A percentile compares a stretch with the other conserved stretches of the same genome.
phyloP scores from a whole-genome alignment of 2,113 vertebrate species.

The Talpa occidentalis region DNA sequence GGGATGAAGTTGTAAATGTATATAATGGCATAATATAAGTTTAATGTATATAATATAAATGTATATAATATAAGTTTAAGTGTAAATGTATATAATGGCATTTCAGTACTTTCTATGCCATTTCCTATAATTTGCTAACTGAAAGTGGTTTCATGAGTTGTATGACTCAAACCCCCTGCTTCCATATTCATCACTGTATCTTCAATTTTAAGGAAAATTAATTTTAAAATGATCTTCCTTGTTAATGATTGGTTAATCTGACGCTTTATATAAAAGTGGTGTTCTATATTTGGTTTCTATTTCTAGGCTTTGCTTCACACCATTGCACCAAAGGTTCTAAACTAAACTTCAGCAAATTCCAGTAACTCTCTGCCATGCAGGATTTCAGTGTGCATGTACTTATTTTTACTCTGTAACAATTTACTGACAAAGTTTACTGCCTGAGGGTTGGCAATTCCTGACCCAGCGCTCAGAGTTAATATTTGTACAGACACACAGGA shows the following conservation, averaged over 20 bases:
- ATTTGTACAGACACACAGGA: not conserved
- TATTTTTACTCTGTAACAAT: slow-evolving; percentile 36
- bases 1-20: too few species aligned
- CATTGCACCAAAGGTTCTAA: not conserved
- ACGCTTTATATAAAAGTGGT: not conserved
- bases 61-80: too few species aligned
- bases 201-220: not conserved
- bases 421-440: not conserved
- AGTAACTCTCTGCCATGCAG: not conserved
- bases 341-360: not conserved
- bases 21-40: too few species aligned
- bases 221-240: slow-evolving; percentile 21
- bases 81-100: too few species aligned
- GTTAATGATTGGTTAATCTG: not conserved
- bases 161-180: not conserved
- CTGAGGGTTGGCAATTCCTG: not conserved
- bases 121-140: not conserved
- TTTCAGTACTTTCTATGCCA: too few species aligned
- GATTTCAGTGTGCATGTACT: not conserved
- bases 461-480: not conserved
- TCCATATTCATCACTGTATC: not conserved
- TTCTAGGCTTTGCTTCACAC: not conserved
- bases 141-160: not conserved
- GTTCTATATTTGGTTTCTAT: not conserved
- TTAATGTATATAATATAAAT: too few species aligned